phyloP scores from a whole-genome alignment of 2,797 vertebrate genomes.

The Pseudocheirus occidentalis region DNA sequence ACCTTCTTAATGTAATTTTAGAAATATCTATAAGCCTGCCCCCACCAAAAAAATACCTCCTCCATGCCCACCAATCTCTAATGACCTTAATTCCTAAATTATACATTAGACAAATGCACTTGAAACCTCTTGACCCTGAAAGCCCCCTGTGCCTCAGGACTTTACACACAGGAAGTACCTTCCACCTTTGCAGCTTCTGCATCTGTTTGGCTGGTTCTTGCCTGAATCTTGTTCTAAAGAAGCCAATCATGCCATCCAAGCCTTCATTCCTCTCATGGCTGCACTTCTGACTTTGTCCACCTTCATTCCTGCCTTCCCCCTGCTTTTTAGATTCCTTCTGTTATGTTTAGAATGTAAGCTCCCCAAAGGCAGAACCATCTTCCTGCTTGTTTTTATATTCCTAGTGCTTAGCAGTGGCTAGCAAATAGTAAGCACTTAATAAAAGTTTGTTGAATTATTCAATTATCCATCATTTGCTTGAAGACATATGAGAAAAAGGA shows the following conservation, averaged over 20 bases:
- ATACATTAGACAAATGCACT: not conserved
- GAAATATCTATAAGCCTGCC: not conserved
- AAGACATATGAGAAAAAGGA: not conserved
- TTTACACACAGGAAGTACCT: not conserved
- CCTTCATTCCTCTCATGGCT: not conserved
- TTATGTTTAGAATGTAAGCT: not conserved
- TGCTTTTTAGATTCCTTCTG: not conserved
- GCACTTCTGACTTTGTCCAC: not conserved
- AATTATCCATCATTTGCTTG: not conserved
- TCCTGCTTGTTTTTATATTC: not conserved
- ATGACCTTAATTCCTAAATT: not conserved
- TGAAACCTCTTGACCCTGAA: not conserved
- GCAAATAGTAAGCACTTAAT: not conserved
- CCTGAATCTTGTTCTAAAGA: not conserved
- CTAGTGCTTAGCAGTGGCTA: not conserved
- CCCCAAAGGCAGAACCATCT: not conserved
- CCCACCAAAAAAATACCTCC: not conserved
- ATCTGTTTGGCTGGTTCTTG: not conserved
- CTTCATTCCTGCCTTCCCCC: not conserved
- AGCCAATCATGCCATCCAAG: not conserved
- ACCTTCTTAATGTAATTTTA: not conserved
- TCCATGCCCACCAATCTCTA: not conserved
- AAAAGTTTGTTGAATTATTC: not conserved
- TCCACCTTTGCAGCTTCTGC: not conserved
- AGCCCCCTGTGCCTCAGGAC: not conserved